Percentiles rank a stretch among this genome's conserved stretches.
Evolutionary conservation across 1,140 invertebrate species (phyloP).

Genomic region (Hetaerina americana): DNA sequence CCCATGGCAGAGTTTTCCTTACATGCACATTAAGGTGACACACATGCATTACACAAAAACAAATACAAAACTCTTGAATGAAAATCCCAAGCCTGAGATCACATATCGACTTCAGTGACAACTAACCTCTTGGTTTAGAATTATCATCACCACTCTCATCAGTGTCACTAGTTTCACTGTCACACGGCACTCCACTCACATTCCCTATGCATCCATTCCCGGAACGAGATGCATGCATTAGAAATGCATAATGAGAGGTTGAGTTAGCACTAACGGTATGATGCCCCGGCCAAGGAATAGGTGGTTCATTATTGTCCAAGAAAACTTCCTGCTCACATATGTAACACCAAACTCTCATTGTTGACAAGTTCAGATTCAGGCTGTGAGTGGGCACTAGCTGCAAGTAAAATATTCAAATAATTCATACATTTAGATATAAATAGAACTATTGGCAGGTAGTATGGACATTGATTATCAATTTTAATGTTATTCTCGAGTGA

Average conservation of each 20-base stretch:
- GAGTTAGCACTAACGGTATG: background rate
- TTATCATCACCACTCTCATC: constrained; percentile 29
- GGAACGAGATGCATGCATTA: background rate
- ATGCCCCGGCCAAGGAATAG: constrained; percentile 15
- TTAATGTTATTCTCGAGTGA: too few relatives aligned
- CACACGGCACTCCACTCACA: constrained; percentile 27
- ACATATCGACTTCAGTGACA: constrained; percentile 5
- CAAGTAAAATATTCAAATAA: too few relatives aligned
- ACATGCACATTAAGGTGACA: too few relatives aligned
- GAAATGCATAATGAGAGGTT: background rate
- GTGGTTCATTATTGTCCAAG: constrained; percentile 29
- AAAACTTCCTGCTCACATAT: constrained; percentile 62
- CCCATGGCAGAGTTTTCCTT: too few relatives aligned
- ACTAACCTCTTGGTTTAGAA: constrained; percentile 30
- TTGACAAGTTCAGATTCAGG: constrained; percentile 70
- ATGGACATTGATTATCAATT: too few relatives aligned
- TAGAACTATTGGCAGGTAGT: too few relatives aligned
- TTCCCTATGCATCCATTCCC: background rate
- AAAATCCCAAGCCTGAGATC: constrained; percentile 13
- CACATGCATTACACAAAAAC: too few relatives aligned
- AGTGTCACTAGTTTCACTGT: constrained; percentile 39
- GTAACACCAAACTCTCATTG: constrained; percentile 74
- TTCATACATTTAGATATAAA: too few relatives aligned
- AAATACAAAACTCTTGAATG: background rate
- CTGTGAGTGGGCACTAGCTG: constrained; percentile 55